Percentiles rank a stretch among this genome's conserved stretches.
Evolutionary conservation across 2,888 invertebrate species (phyloP).

Genomic region (Gastrophysa polygoni): DNA sequence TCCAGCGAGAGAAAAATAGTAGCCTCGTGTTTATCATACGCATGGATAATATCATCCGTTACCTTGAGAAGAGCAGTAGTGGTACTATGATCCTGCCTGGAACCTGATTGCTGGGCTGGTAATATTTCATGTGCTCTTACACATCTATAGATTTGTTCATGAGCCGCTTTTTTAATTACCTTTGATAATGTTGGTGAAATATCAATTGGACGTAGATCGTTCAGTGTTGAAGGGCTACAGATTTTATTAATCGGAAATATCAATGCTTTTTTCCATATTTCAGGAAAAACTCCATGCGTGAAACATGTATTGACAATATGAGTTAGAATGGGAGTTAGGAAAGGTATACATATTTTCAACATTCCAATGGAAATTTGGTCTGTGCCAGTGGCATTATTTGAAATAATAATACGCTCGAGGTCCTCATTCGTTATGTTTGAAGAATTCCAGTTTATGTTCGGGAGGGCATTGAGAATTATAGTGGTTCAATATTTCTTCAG

Average conservation of each 20-base stretch:
- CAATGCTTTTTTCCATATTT: too few species aligned
- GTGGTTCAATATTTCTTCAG: background rate
- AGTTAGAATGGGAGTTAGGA: too few species aligned
- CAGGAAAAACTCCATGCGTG: too few species aligned
- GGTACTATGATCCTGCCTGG: background rate
- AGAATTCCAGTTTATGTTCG: background rate
- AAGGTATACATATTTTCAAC: background rate
- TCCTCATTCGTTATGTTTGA: background rate
- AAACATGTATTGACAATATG: too few species aligned
- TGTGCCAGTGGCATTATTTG: too few species aligned
- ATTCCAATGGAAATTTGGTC: background rate
- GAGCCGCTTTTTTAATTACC: background rate
- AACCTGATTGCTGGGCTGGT: too few species aligned
- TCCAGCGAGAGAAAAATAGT: too few species aligned
- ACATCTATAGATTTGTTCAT: background rate
- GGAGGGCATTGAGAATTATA: background rate
- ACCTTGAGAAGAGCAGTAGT: background rate
- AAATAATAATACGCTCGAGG: too few species aligned
- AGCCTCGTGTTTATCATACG: too few species aligned
- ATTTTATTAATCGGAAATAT: too few species aligned
- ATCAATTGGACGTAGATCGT: background rate
- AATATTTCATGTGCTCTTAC: conserved; percentile 24
- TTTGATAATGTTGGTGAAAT: conserved; percentile 21
- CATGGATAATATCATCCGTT: too few species aligned
- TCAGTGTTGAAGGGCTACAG: background rate